Percentiles rank a stretch among this genome's conserved stretches.
Evolutionary conservation across 2,797 vertebrate genomes (phyloP).

Genomic region (Smutsia gigantea): DNA sequence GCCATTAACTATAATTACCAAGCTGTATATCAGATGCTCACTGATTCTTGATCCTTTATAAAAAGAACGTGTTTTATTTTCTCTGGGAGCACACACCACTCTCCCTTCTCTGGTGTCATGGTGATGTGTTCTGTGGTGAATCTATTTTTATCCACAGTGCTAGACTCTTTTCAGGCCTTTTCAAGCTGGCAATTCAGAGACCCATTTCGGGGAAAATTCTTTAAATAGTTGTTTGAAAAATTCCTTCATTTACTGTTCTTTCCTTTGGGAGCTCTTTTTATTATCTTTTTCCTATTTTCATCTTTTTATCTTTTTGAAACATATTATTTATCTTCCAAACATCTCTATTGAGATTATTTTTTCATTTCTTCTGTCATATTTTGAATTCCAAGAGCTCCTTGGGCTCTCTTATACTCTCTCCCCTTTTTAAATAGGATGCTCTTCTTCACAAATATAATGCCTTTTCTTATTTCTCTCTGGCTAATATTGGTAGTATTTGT

Average conservation of each 20-base stretch:
- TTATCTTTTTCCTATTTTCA: neutral
- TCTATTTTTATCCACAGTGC: neutral
- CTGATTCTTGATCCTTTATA: neutral
- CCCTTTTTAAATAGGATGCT: neutral
- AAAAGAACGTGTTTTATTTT: neutral
- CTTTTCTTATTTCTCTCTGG: neutral
- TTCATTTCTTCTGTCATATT: neutral
- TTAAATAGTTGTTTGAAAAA: neutral
- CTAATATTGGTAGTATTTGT: neutral
- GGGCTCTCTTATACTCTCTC: neutral
- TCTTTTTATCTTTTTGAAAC: neutral
- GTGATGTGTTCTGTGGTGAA: neutral
- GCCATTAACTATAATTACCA: neutral
- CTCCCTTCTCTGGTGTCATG: neutral
- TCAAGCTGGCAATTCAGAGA: neutral
- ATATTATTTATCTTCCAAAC: constrained; percentile 2
- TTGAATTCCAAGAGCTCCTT: neutral
- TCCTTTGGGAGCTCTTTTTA: neutral
- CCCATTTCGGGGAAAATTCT: neutral
- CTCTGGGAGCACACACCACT: neutral
- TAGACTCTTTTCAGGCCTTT: neutral
- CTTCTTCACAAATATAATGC: neutral
- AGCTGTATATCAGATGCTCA: neutral
- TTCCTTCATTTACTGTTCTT: neutral
- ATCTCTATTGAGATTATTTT: neutral